Evolutionary conservation across 2,113 vertebrate genomes (phyloP).

Genomic region (Astur gentilis): DNA sequence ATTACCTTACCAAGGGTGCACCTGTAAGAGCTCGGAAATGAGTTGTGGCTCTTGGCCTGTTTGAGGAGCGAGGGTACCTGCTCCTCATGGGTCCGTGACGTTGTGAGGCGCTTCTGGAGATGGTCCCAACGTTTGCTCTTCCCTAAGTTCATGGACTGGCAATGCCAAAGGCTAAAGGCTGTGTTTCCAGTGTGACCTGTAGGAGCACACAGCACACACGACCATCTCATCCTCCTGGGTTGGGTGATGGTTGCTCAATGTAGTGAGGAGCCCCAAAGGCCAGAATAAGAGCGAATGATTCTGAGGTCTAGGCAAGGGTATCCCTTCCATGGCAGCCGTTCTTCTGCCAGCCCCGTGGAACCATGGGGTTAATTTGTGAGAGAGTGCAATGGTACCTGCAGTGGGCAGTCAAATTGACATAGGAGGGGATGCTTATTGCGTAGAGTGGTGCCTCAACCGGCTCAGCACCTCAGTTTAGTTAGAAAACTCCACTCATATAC

Average conservation of each 20-base stretch:
- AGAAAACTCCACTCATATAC: background rate
- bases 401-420: accelerated
- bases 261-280: background rate
- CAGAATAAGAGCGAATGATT: background rate
- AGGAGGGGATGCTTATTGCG: background rate
- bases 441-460: accelerated
- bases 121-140: background rate
- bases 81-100: background rate
- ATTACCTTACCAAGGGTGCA: background rate
- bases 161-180: too few species aligned
- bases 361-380: background rate
- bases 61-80: background rate
- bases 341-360: accelerated
- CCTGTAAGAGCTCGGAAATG: background rate
- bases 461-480: background rate
- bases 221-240: background rate
- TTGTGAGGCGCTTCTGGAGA: background rate
- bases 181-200: background rate
- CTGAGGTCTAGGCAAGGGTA: background rate
- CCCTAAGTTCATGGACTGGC: accelerated
- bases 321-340: background rate
- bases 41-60: background rate
- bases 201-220: accelerated
- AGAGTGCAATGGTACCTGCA: accelerated
- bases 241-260: accelerated